Percentiles rank a stretch among this genome's conserved stretches.
Evolutionary conservation across 2,797 vertebrate species (phyloP).

Genomic region (Gorsachius magnificus): DNA sequence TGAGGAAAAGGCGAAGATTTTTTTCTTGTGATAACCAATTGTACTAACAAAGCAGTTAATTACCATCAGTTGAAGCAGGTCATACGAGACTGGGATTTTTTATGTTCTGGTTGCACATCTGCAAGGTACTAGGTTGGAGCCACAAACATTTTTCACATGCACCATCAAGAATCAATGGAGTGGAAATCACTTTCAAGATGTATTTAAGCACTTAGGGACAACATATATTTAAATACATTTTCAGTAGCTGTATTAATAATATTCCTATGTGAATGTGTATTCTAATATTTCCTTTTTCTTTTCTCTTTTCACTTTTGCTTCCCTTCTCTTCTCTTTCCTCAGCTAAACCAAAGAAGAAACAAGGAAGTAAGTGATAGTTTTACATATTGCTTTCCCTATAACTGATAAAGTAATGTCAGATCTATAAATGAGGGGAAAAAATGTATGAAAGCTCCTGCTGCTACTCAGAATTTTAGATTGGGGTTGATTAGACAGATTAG

Average conservation of each 20-base stretch:
- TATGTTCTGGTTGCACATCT: rapidly evolving
- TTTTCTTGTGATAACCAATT: neutral
- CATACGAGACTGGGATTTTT: rapidly evolving
- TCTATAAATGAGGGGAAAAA: neutral
- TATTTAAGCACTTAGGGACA: neutral
- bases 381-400: neutral
- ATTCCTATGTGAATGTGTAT: neutral
- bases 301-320: neutral
- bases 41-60: neutral
- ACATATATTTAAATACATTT: neutral
- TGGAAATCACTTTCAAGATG: neutral
- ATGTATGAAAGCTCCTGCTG: neutral
- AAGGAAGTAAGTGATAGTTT: constrained; percentile 59
- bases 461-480: neutral
- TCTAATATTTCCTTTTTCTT: neutral
- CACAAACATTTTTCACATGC: neutral
- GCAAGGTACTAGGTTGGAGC: neutral
- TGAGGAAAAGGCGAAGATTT: neutral
- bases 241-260: neutral
- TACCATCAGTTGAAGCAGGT: neutral
- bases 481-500: neutral
- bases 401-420: neutral
- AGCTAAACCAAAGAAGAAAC: constrained; percentile 48
- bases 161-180: neutral
- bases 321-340: neutral